A percentile compares a stretch with the other conserved stretches of the same genome.
Evolutionary conservation across 2,113 vertebrate species (phyloP).

Genomic region (Campylomormyrus numenius): DNA sequence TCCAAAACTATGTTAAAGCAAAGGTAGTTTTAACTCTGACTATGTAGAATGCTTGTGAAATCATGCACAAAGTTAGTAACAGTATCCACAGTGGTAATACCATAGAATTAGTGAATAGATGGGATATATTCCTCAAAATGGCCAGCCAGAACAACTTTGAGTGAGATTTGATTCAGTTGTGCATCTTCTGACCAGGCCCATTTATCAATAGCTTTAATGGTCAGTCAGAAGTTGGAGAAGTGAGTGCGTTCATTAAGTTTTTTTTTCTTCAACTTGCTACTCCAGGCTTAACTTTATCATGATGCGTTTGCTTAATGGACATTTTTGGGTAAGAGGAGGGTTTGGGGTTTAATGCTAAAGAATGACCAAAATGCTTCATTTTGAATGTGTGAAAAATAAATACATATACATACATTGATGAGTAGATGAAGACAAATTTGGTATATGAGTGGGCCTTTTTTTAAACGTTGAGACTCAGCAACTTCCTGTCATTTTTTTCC

Average conservation of each 20-base stretch:
- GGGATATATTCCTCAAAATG: constrained; percentile 77
- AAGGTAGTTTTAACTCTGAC: background rate
- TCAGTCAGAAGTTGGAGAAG: constrained; percentile 99
- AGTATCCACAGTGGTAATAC: background rate
- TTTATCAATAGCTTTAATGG: constrained; percentile 99
- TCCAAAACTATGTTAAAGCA: background rate
- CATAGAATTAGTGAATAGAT: background rate
- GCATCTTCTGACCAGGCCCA: constrained; percentile 98
- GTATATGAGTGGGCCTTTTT: constrained; percentile 46
- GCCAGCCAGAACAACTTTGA: constrained; percentile 99
- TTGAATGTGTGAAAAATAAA: constrained; percentile 65
- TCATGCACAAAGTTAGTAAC: background rate
- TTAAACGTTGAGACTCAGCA: constrained; percentile 57
- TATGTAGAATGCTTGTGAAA: background rate
- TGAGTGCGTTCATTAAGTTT: constrained; percentile 87
- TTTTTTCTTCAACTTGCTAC: constrained; percentile 44
- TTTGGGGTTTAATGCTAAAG: constrained; percentile 54
- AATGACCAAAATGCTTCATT: constrained; percentile 79
- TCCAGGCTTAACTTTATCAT: constrained; percentile 94
- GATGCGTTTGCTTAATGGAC: constrained; percentile 95
- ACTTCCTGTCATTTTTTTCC: constrained; percentile 59
- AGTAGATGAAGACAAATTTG: constrained; percentile 61
- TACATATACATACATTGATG: constrained; percentile 59
- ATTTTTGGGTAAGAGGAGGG: constrained; percentile 55
- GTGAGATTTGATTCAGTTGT: constrained; percentile 99